A percentile compares a stretch with the other conserved stretches of the same genome.
Conservation (phyloP, 2,113 vertebrate species). For the Phrynocephalus versicolor region DNA sequence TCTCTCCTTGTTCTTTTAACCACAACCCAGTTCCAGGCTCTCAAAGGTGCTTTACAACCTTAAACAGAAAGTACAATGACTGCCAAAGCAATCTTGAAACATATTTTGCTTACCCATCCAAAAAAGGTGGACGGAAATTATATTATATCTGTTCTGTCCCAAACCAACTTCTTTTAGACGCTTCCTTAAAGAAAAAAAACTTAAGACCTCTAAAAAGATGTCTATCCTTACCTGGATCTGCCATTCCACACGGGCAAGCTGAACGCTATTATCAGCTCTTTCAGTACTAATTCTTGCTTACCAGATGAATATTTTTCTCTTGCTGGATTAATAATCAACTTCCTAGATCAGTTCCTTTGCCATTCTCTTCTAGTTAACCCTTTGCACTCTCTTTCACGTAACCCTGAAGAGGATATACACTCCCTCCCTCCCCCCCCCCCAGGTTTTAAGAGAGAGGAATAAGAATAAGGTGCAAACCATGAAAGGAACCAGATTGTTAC, state of each 20-base stretch:
- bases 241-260: constrained; percentile 77
- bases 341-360: constrained; percentile 95
- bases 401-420: constrained; percentile 21
- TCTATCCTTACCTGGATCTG: constrained; percentile 80
- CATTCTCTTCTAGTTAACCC: constrained; percentile 98
- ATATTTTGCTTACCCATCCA: constrained; percentile 66
- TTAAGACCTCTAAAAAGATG: constrained; percentile 56
- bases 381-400: constrained; percentile 71
- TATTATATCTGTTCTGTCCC: constrained; percentile 4
- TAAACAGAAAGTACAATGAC: constrained; percentile 61
- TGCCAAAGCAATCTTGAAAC: constrained; percentile 47
- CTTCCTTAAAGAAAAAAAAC: constrained; percentile 40
- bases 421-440: not conserved
- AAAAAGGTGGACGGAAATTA: constrained; percentile 45
- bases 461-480: not conserved
- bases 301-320: constrained; percentile 84
- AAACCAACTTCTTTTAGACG: constrained; percentile 43
- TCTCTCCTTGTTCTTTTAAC: constrained; percentile 67
- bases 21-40: constrained; percentile 59
- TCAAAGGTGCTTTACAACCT: constrained; percentile 65
- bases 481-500: not conserved
- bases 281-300: constrained; percentile 81
- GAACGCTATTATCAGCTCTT: constrained; percentile 83
- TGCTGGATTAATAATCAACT: constrained; percentile 95
- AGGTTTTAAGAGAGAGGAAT: constrained; percentile 1